Evolutionary conservation across 2,888 invertebrate genomes (phyloP), one percentile per base, ranked within the genome.

Genomic region (Eilema caniola): DNA sequence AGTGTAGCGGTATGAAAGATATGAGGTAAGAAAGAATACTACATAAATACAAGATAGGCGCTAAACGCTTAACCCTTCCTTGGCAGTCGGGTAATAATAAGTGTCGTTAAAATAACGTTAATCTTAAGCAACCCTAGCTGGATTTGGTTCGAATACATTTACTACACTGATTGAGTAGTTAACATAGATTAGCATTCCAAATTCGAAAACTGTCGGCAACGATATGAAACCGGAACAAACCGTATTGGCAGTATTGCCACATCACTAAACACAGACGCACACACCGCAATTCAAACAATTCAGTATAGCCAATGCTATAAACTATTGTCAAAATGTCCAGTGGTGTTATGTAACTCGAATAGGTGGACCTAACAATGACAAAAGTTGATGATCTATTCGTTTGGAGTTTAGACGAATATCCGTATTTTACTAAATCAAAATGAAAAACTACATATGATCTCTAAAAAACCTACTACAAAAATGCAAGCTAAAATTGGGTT

Each of bases 111-210:
- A 47, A 47, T 47, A 7, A 20, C 20, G 7, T 16, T 41, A 16
- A 16, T 47, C 47, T 47, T 47, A 47, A 7, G n/a, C 5, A 53
- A 53, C 53, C 53, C 53, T 53, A 53, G 20, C 20, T 2, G n/a
- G 8, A 53, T 16, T 20, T 53, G n/a, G 53, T 53, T 53, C 53
- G 8, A 53, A 53, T 53, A 53, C n/a, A n/a, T 53, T 60, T 68
- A 62, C 71, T 68, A 62, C 71, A 66, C 31, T 67, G 5, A 70
- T 62, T 66, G 25, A 62, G 59, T 31, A 59, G 66, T 70, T 70
- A 71, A 62, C 47, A 71, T 70, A 62, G 72, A 72, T 70, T 72
- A 72, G 62, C 68, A 77, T 73, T 71, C 28, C 56, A 62, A 68
- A 70, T 63, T 62, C 33, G 20, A 68, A 25, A 16, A 70, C 33